Evolutionary conservation across 2,888 invertebrate genomes (phyloP).

Genomic region (Belgica antarctica): DNA sequence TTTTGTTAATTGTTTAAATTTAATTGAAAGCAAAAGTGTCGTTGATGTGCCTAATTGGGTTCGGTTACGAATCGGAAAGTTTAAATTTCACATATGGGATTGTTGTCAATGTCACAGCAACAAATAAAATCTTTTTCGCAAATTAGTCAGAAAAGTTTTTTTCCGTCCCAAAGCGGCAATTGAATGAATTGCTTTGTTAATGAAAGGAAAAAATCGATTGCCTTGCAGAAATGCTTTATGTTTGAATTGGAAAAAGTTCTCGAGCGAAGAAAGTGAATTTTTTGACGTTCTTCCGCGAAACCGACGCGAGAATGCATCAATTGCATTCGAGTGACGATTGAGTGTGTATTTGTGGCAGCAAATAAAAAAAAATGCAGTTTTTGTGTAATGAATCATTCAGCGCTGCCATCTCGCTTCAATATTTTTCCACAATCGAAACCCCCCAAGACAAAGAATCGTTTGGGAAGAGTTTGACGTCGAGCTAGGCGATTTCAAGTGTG

Average conservation of each 20-base stretch:
- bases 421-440: slow-evolving; percentile 5
- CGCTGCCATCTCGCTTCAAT: slow-evolving; percentile 15
- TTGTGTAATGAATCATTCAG: slow-evolving; percentile 3
- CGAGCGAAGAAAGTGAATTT: slow-evolving; percentile 13
- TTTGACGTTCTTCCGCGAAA: not conserved
- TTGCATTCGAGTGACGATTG: not conserved
- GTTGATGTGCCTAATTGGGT: slow-evolving; percentile 8
- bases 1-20: slow-evolving; percentile 6
- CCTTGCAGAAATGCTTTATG: slow-evolving; percentile 11
- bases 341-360: not conserved
- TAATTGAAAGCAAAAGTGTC: not conserved
- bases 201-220: slow-evolving; percentile 16
- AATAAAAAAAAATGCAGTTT: slow-evolving; percentile 18
- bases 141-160: not conserved
- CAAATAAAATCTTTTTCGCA: not conserved
- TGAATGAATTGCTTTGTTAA: slow-evolving; percentile 1
- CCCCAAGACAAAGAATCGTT: slow-evolving; percentile 24
- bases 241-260: not conserved
- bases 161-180: not conserved
- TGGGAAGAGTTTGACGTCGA: too few species aligned
- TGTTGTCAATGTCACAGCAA: slow-evolving; percentile 25
- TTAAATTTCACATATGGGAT: slow-evolving; percentile 21
- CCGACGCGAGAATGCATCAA: too few species aligned
- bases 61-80: not conserved
- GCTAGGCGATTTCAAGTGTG: not conserved